Conservation (phyloP, 2,888 invertebrate genomes). For the Scaeva pyrastri region DNA sequence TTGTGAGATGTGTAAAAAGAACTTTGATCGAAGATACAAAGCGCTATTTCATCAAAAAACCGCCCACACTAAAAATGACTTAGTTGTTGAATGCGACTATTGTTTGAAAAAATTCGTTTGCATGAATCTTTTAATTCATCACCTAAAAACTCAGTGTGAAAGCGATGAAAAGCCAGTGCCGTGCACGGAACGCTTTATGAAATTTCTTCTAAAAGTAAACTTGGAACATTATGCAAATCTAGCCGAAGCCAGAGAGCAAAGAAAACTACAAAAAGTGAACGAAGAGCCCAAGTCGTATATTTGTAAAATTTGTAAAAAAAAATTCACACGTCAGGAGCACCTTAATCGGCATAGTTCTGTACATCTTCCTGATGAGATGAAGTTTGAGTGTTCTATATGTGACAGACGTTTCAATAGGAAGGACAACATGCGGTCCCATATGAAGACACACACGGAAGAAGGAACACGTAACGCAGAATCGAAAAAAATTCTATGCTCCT, state of each 20-base stretch:
- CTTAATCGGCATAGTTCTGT: conserved; percentile 75
- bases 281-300: conserved; percentile 62
- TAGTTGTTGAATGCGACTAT: conserved; percentile 69
- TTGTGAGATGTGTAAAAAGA: conserved; percentile 72
- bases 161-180: conserved; percentile 75
- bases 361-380: conserved; percentile 76
- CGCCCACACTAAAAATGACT: conserved; percentile 44
- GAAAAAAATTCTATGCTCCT: conserved; percentile 74
- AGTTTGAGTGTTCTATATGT: conserved; percentile 76
- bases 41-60: conserved; percentile 76
- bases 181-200: conserved; percentile 75
- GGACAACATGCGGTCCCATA: conserved; percentile 77
- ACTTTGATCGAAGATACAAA: conserved; percentile 75
- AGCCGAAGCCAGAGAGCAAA: conserved; percentile 74
- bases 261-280: conserved; percentile 61
- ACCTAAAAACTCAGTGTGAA: conserved; percentile 77
- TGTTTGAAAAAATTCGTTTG: conserved; percentile 71
- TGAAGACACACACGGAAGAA: conserved; percentile 76
- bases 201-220: conserved; percentile 73
- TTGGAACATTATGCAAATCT: conserved; percentile 72
- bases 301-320: conserved; percentile 70
- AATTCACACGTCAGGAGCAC: conserved; percentile 75
- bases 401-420: conserved; percentile 75
- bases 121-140: conserved; percentile 72
- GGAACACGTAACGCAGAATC: conserved; percentile 69